Evolutionary conservation across 2,113 vertebrate genomes (phyloP).

Genomic region (Gulo gulo): DNA sequence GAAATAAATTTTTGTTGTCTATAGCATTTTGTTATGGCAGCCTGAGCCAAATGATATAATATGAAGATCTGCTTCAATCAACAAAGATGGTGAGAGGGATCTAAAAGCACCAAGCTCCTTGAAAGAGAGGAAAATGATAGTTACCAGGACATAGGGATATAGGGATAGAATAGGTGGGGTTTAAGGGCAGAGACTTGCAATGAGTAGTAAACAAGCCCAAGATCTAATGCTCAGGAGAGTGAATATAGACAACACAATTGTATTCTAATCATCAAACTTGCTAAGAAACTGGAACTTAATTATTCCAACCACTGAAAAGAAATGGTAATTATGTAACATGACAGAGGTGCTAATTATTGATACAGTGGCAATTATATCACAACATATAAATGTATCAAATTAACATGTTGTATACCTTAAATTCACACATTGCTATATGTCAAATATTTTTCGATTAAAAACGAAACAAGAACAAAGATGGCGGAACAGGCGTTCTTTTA

Average conservation of each 20-base stretch:
- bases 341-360: neutral
- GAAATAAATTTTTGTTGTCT: neutral
- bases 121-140: neutral
- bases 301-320: neutral
- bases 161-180: neutral
- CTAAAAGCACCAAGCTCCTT: neutral
- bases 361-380: neutral
- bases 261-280: neutral
- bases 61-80: neutral
- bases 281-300: neutral
- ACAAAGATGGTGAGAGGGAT: neutral
- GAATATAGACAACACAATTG: neutral
- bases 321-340: neutral
- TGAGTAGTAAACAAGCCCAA: neutral
- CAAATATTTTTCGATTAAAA: neutral
- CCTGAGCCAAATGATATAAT: neutral
- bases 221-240: neutral
- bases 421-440: neutral
- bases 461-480: neutral
- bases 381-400: neutral
- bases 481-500: neutral
- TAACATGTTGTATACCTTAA: neutral
- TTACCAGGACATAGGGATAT: neutral
- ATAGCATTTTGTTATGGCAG: neutral
- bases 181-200: neutral